Evolutionary conservation across 2,113 vertebrate genomes (phyloP).

Genomic region (Catharus minimus): DNA sequence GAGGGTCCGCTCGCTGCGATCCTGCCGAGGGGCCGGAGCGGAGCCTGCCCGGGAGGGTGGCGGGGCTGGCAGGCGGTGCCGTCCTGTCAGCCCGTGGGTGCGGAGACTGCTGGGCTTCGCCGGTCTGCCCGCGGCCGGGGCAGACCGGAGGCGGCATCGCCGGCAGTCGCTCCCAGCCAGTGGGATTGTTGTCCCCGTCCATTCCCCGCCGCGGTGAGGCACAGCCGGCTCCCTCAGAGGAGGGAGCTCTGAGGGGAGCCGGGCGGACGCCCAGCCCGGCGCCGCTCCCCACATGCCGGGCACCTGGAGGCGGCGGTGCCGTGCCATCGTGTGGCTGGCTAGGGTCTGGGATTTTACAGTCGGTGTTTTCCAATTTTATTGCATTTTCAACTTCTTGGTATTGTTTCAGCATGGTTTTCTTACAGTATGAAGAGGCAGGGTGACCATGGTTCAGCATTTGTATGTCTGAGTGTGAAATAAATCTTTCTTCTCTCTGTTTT

Average conservation of each 20-base stretch:
- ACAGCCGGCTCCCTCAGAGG: background rate
- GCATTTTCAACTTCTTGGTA: background rate
- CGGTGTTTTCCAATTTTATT: background rate
- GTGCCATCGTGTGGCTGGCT: background rate
- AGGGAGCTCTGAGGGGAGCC: background rate
- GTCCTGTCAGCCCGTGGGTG: background rate
- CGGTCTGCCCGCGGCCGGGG: background rate
- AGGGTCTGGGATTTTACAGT: background rate
- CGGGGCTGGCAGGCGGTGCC: background rate
- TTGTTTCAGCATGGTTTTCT: background rate
- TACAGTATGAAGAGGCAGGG: background rate
- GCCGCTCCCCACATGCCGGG: background rate
- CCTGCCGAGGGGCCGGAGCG: background rate
- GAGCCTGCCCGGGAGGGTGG: background rate
- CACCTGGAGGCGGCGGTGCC: background rate
- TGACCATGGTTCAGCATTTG: background rate
- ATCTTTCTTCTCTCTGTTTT: background rate
- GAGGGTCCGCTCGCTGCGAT: background rate
- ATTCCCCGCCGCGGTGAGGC: background rate
- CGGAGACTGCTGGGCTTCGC: background rate
- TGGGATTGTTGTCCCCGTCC: too few relatives aligned
- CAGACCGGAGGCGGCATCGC: background rate
- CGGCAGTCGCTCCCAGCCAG: background rate
- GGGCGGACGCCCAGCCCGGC: background rate
- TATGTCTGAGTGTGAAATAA: background rate